Evolutionary conservation across 1,140 invertebrate species (phyloP).

Genomic region (Halotydeus destructor): DNA sequence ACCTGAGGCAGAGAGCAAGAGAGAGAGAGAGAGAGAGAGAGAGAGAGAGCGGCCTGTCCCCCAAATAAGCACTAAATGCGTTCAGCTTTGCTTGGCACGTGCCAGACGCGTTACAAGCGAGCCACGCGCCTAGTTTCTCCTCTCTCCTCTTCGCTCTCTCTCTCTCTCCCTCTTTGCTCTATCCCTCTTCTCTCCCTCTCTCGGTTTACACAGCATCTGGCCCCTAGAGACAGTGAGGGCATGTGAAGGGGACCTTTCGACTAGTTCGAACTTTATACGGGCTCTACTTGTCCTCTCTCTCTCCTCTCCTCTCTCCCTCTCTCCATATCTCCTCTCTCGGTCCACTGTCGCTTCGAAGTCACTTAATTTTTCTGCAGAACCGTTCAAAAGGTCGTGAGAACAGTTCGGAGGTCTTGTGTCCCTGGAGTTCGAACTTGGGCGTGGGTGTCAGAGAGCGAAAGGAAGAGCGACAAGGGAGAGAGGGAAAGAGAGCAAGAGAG

Average conservation of each 20-base stretch:
- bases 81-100: background rate
- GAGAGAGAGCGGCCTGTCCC: background rate
- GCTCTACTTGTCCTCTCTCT: background rate
- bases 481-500: no score
- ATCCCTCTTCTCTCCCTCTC: background rate
- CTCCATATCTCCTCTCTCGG: no score
- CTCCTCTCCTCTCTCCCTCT: background rate
- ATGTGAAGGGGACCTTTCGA: background rate
- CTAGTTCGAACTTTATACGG: background rate
- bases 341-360: no score
- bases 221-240: background rate
- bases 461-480: no score
- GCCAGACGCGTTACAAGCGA: background rate
- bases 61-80: no score
- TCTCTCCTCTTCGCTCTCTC: background rate
- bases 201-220: background rate
- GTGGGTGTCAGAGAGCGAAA: no score
- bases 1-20: constrained; percentile 3
- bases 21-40: constrained; percentile 7
- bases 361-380: no score
- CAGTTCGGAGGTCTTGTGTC: no score
- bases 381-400: no score
- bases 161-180: background rate
- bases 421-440: no score
- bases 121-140: constrained; percentile 2